phyloP scores from a whole-genome alignment of 2,113 vertebrate genomes.

The Mesitornis unicolor region DNA sequence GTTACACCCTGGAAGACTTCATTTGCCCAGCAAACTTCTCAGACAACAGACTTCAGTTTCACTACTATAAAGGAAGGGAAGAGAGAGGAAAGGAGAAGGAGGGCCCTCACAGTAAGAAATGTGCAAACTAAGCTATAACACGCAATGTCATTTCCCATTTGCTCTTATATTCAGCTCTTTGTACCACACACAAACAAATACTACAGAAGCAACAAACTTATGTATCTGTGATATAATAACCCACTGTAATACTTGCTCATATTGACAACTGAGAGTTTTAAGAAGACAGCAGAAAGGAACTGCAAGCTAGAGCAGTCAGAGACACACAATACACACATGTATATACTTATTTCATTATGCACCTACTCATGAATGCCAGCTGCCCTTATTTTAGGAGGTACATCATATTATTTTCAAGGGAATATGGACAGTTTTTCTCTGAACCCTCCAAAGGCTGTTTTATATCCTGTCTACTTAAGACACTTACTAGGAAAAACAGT shows the following conservation, averaged over 20 bases:
- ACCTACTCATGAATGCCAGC: background rate
- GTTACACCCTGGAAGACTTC: background rate
- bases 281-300: background rate
- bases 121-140: background rate
- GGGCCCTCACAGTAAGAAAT: background rate
- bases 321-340: background rate
- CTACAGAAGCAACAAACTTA: background rate
- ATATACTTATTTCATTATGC: background rate
- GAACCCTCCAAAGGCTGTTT: background rate
- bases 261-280: background rate
- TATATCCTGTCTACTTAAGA: background rate
- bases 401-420: background rate
- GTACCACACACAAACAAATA: background rate
- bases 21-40: background rate
- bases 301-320: background rate
- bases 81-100: background rate
- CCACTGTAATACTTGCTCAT: background rate
- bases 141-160: background rate
- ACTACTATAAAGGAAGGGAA: background rate
- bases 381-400: background rate
- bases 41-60: background rate
- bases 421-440: background rate
- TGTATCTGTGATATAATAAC: background rate
- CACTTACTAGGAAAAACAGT: background rate
- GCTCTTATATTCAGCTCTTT: background rate